Evolutionary conservation across 2,888 invertebrate genomes (phyloP).

Genomic region (Pachycephus smyrnensis): DNA sequence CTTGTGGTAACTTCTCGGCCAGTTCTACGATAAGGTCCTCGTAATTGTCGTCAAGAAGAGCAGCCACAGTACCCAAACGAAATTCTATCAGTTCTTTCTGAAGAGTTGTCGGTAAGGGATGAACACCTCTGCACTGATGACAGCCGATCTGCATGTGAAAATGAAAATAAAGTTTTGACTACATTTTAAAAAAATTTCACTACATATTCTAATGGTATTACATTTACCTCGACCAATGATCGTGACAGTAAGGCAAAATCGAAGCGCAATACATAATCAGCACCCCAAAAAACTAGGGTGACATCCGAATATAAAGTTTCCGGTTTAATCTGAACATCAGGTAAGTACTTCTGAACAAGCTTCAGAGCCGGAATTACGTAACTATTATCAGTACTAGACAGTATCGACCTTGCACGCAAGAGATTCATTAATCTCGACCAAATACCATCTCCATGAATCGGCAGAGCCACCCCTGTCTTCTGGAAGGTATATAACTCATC

Average conservation of each 20-base stretch:
- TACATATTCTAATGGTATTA: not conserved
- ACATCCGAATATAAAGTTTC: slow-evolving; percentile 55
- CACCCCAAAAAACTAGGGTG: slow-evolving; percentile 55
- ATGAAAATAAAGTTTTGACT: not conserved
- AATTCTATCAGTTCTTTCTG: slow-evolving; percentile 56
- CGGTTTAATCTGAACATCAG: slow-evolving; percentile 35
- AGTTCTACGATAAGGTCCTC: slow-evolving; percentile 45
- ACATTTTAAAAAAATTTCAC: not conserved
- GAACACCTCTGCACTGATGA: slow-evolving; percentile 59
- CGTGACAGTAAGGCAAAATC: slow-evolving; percentile 55
- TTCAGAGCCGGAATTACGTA: slow-evolving; percentile 49
- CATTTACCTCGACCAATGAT: slow-evolving; percentile 51
- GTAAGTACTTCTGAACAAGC: slow-evolving; percentile 42
- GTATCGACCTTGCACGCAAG: slow-evolving; percentile 37
- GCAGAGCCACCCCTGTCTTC: slow-evolving; percentile 55
- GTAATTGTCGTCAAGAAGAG: slow-evolving; percentile 51
- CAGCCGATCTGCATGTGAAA: slow-evolving; percentile 54
- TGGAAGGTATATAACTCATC: slow-evolving; percentile 58
- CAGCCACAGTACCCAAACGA: slow-evolving; percentile 51
- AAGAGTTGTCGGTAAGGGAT: slow-evolving; percentile 49
- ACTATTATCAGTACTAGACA: slow-evolving; percentile 42
- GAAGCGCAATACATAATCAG: slow-evolving; percentile 52
- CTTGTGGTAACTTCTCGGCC: slow-evolving; percentile 50
- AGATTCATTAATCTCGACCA: slow-evolving; percentile 43
- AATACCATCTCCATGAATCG: slow-evolving; percentile 49